Base-by-base conservation (phyloP, 2,888 invertebrate species). In the Philereme transversata region DNA sequence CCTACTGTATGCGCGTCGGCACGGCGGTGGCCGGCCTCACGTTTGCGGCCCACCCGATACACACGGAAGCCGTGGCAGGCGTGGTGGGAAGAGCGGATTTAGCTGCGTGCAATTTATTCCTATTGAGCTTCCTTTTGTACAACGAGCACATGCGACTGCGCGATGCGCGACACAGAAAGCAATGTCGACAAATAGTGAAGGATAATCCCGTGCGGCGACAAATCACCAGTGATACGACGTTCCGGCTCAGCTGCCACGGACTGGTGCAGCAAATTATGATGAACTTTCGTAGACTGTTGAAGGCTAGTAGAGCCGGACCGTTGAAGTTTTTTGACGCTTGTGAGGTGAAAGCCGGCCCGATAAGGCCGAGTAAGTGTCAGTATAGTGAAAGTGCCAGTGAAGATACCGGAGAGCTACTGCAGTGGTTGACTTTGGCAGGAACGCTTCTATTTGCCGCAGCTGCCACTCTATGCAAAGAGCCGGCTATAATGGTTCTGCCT, bases 61-160 rank as follows among this genome's bases (percentile, higher is more conserved):
- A 99, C 91, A 97, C 98, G 4, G 99, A 99, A 88, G 98, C 99
- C 0, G 99, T 99, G 40, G 97, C 99, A 0, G 98, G 98, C 34
- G 95, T 98, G 52, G 99, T 99, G 9, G 99, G 99, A 3, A 94
- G 99, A 59, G 99, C 99, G 4, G 99, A 99, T 85, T 93, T 99
- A 47, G 96, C 97, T 35, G 97, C 98, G 9, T 97, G 98, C 83
- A 95, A 97, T 76, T 96, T 98, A 86, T 98, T 97, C 86, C 94
- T 99, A 64, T 91, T 97, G 65, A 96, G 98, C 71, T 96, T 99
- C 82, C 93, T 98, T 75, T 94, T 96, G 53, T 99, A 98, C 88
- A 94, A 95, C 76, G 95, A 95, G 67, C 97, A 98, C 82, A 94
- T 96, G 71, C 93, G 93, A 74, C 93, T 95, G 76, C 90, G 96